Conservation (phyloP, 2,888 invertebrate genomes). For the Agrotis clavis region DNA sequence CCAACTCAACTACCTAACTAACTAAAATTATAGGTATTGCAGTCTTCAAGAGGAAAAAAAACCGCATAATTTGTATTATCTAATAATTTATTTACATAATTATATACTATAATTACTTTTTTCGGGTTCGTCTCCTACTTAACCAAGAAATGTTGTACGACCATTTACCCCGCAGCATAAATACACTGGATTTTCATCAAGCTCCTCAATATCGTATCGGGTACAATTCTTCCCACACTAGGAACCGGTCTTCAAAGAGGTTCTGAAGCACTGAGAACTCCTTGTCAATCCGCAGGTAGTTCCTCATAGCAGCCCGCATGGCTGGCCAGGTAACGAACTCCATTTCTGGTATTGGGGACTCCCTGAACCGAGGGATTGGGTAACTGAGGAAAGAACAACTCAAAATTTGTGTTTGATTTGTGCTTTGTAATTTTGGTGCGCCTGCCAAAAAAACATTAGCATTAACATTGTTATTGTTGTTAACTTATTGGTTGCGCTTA, state of each 20-base stretch:
- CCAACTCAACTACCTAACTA: too few species aligned
- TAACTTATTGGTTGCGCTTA: too few species aligned
- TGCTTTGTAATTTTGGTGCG: too few species aligned
- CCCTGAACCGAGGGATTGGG: slow-evolving; percentile 69
- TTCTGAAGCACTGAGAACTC: slow-evolving; percentile 69
- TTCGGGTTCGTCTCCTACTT: too few species aligned
- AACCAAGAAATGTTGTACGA: too few species aligned
- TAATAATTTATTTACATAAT: slow-evolving; percentile 9
- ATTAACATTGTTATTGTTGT: too few species aligned
- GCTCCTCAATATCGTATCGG: slow-evolving; percentile 72
- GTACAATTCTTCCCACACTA: slow-evolving; percentile 79
- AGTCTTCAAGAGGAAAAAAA: background rate
- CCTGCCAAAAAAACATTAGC: too few species aligned
- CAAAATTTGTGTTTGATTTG: too few species aligned
- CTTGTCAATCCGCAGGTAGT: slow-evolving; percentile 72
- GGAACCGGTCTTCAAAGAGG: slow-evolving; percentile 74
- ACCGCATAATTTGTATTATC: background rate
- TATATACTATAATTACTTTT: too few species aligned
- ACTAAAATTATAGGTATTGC: too few species aligned
- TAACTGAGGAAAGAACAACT: slow-evolving; percentile 65
- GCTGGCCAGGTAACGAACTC: slow-evolving; percentile 72
- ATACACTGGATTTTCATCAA: background rate
- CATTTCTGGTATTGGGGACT: slow-evolving; percentile 67
- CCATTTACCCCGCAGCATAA: too few species aligned
- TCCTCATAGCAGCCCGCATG: slow-evolving; percentile 70